Conservation (phyloP, 2,113 vertebrate genomes). For the Laterallus jamaicensis region DNA sequence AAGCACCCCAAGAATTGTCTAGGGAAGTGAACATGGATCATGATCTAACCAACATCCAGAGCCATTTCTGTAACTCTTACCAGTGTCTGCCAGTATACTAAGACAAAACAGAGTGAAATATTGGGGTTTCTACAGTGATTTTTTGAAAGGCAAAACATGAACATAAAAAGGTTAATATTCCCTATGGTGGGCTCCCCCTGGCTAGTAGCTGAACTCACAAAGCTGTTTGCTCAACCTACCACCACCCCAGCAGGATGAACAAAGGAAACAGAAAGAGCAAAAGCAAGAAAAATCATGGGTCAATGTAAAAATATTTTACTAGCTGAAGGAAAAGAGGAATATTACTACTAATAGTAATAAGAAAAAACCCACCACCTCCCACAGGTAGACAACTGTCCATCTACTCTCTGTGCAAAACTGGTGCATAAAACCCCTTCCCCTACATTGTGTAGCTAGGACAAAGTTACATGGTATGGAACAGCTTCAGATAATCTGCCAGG, state of each 20-base stretch:
- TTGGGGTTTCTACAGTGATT: not conserved
- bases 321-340: not conserved
- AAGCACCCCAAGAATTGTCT: not conserved
- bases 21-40: not conserved
- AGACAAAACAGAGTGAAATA: not conserved
- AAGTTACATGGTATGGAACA: accelerated
- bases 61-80: not conserved
- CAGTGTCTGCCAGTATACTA: not conserved
- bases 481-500: not conserved
- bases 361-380: not conserved
- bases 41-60: not conserved
- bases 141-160: not conserved
- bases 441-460: not conserved
- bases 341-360: no score
- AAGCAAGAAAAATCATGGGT: not conserved
- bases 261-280: not conserved
- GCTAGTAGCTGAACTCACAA: not conserved
- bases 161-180: not conserved
- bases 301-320: not conserved
- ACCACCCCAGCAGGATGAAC: accelerated
- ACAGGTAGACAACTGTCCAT: not conserved
- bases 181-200: not conserved
- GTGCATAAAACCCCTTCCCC: not conserved
- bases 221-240: not conserved
- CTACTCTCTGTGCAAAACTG: not conserved